Conservation (phyloP, 2,888 invertebrate species). For the Troides oblongomaculatus region DNA sequence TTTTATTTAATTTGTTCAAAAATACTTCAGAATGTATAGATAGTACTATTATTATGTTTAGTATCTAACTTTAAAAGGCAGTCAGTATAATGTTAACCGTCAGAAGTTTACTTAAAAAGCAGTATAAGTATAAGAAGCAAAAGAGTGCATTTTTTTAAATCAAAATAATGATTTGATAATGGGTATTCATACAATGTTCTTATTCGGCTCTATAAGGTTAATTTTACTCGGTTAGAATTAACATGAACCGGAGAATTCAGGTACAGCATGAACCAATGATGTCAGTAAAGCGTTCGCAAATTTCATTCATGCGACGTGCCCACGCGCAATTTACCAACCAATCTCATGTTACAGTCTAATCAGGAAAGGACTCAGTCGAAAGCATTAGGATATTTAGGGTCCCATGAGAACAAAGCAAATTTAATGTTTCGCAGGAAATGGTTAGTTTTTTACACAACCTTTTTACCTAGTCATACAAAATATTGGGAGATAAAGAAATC, state of each 20-base stretch:
- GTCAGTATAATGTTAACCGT: too few species aligned
- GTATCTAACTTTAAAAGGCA: too few species aligned
- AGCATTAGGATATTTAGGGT: slow-evolving; percentile 33
- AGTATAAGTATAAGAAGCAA: too few species aligned
- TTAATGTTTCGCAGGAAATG: slow-evolving; percentile 5
- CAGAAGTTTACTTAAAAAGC: too few species aligned
- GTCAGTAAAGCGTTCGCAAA: slow-evolving; percentile 46
- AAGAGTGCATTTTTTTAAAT: too few species aligned
- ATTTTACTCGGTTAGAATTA: slow-evolving; percentile 32
- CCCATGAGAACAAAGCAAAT: slow-evolving; percentile 15
- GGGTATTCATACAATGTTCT: too few species aligned
- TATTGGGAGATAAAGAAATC: background rate
- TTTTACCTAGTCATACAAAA: background rate
- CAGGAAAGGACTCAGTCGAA: slow-evolving; percentile 52
- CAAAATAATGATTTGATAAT: too few species aligned
- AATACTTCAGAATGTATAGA: too few species aligned
- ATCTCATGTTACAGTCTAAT: slow-evolving; percentile 60
- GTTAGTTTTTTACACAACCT: background rate
- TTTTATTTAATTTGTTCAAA: too few species aligned
- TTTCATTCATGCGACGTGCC: slow-evolving; percentile 66
- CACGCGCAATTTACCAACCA: slow-evolving; percentile 61
- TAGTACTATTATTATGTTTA: too few species aligned
- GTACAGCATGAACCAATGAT: slow-evolving; percentile 42
- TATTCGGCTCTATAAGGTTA: background rate
- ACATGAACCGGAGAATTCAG: slow-evolving; percentile 45